Percentiles rank a stretch among this genome's conserved stretches.
Evolutionary conservation across 2,888 invertebrate genomes (phyloP).

Genomic region (Saturnia japonica): DNA sequence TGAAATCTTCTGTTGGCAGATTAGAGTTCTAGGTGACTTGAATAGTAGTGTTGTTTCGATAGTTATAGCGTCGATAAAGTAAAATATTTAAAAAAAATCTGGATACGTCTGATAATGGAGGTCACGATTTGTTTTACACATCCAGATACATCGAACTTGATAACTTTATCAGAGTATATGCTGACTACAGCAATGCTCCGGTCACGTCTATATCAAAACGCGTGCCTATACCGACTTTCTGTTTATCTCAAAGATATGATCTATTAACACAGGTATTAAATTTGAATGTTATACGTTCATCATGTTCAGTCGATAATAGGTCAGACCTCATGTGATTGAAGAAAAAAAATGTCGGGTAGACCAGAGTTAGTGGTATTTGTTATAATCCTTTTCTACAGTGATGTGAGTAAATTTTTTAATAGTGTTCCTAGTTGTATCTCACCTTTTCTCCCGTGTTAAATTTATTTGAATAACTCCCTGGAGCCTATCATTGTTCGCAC

Average conservation of each 20-base stretch:
- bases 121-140: constrained; percentile 26
- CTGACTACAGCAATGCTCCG: constrained; percentile 14
- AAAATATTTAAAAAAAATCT: not conserved
- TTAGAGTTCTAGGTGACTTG: no score
- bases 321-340: constrained; percentile 35
- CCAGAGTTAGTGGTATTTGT: constrained; percentile 30
- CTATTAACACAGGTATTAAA: constrained; percentile 27
- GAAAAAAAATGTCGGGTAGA: constrained; percentile 40
- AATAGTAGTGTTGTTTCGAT: no score
- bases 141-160: constrained; percentile 37
- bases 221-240: constrained; percentile 27
- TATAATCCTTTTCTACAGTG: constrained; percentile 28
- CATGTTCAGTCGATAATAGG: constrained; percentile 32
- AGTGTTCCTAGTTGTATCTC: not conserved
- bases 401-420: constrained; percentile 34
- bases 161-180: constrained; percentile 24
- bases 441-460: not conserved
- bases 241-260: constrained; percentile 30
- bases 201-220: constrained; percentile 39
- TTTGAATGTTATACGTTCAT: constrained; percentile 15
- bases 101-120: constrained; percentile 4
- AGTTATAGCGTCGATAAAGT: no score
- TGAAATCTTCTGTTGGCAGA: no score
- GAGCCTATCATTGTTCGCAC: no score
- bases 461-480: not conserved